phyloP scores from a whole-genome alignment of 2,797 vertebrate genomes.

The Brachyalestes nurse region DNA sequence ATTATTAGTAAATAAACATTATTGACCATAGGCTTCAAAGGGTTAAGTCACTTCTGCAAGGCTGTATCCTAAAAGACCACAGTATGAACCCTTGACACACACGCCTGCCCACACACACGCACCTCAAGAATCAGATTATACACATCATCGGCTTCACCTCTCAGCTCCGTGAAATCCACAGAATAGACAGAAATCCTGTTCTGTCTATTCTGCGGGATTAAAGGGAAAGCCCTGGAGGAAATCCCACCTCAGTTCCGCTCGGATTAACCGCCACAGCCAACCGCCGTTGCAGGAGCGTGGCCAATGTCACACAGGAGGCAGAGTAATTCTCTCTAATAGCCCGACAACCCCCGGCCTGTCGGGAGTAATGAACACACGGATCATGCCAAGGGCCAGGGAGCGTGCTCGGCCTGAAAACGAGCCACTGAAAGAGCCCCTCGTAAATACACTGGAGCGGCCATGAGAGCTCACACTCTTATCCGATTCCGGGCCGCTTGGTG shows the following conservation, averaged over 20 bases:
- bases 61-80: background rate
- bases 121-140: background rate
- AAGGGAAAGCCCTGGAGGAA: constrained; percentile 64
- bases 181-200: constrained; percentile 15
- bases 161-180: background rate
- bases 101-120: background rate
- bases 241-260: constrained; percentile 68
- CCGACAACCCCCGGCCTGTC: constrained; percentile 73
- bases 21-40: no score
- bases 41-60: background rate
- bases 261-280: constrained; percentile 63
- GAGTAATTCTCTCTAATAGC: constrained; percentile 74
- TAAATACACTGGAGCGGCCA: background rate
- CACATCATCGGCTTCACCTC: constrained; percentile 14
- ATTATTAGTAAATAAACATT: no score
- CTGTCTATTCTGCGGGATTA: constrained; percentile 27
- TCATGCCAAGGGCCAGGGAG: constrained; percentile 64
- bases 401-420: constrained; percentile 50
- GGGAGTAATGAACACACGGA: constrained; percentile 78
- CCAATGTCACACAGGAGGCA: constrained; percentile 72
- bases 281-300: constrained; percentile 62
- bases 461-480: background rate
- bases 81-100: background rate
- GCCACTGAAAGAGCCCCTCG: background rate
- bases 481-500: background rate